Evolutionary conservation across 1,140 invertebrate genomes (phyloP).

Genomic region (Papilio aristodemus): DNA sequence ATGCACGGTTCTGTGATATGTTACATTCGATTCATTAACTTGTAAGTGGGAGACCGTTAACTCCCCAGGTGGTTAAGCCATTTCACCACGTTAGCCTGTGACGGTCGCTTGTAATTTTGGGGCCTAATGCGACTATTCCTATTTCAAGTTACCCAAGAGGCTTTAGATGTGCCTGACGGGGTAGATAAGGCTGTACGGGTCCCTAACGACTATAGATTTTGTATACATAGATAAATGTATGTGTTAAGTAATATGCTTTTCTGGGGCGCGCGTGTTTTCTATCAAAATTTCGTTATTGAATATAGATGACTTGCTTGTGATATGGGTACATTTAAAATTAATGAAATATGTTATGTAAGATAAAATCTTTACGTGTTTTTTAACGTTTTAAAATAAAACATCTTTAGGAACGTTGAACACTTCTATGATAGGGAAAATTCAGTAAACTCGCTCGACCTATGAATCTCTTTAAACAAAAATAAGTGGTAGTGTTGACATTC

Average conservation of each 20-base stretch:
- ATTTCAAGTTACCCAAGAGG: slow-evolving; percentile 71
- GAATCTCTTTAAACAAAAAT: too few species aligned
- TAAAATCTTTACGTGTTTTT: too few species aligned
- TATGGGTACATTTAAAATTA: neutral
- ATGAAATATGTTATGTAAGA: too few species aligned
- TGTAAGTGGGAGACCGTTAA: slow-evolving; percentile 57
- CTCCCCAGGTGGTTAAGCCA: slow-evolving; percentile 70
- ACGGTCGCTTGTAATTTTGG: slow-evolving; percentile 78
- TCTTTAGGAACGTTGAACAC: too few species aligned
- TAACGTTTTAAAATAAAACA: too few species aligned
- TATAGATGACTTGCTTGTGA: neutral
- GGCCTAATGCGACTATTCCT: slow-evolving; percentile 78
- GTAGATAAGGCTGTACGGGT: slow-evolving; percentile 62
- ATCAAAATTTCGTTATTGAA: neutral
- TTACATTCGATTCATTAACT: slow-evolving; percentile 6
- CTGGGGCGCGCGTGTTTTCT: slow-evolving; percentile 30
- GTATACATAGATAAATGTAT: neutral
- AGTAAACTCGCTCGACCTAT: too few species aligned
- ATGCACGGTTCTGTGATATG: neutral
- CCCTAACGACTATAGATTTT: slow-evolving; percentile 27
- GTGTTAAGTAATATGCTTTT: slow-evolving; percentile 29
- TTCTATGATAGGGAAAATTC: too few species aligned
- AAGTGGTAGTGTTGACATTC: too few species aligned
- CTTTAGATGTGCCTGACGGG: slow-evolving; percentile 69
- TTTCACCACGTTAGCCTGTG: slow-evolving; percentile 78